Evolutionary conservation across 2,113 vertebrate species (phyloP), one percentile per base, ranked within the genome.

Genomic region (zebrafish (Danio rerio)): DNA sequence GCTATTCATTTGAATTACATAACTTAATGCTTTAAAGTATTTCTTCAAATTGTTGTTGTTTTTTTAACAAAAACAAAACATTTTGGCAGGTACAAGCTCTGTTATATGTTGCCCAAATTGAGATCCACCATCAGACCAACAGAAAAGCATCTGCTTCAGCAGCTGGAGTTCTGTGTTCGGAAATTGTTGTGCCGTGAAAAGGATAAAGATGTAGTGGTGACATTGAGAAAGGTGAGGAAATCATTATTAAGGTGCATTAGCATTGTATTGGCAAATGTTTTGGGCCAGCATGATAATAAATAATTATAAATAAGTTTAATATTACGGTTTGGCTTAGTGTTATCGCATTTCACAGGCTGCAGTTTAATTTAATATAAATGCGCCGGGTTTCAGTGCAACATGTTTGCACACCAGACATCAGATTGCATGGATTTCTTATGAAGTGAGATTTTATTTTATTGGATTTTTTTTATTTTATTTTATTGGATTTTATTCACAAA

Each of bases 131-230:
- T 99, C 84, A 95, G 95, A 84, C 96, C 97, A 0, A 90, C 91
- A 2, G 96, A 99, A 85, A 98, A 98, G 82, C 96, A 95, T 79
- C 94, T 98, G 65, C 94, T 97, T 81, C 96, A 98, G 87, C 95
- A 97, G 90, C 85, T 99, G 72, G 96, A 99, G 84, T 92, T 97
- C 89, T 96, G 96, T 45, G 96, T 98, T 79, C 94, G 96, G 55
- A 97, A 96, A 79, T 93, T 98, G 74, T 88, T 98, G 3, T 98
- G 96, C 89, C 94, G 96, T 80, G 97, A 99, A 76, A 98, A 96
- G 89, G 97, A 99, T 89, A 98, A 97, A 88, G 97, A 99, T 52
- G 97, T 98, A 15, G 89, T 98, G 87, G 94, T 91, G 78, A 94
- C 95, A 73, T 94, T 98, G 21, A 96, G 96, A 87, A 95, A 93